Evolutionary conservation across 2,888 invertebrate species (phyloP), one percentile per base, ranked within the genome.

Genomic region (Apocheima hispidaria): DNA sequence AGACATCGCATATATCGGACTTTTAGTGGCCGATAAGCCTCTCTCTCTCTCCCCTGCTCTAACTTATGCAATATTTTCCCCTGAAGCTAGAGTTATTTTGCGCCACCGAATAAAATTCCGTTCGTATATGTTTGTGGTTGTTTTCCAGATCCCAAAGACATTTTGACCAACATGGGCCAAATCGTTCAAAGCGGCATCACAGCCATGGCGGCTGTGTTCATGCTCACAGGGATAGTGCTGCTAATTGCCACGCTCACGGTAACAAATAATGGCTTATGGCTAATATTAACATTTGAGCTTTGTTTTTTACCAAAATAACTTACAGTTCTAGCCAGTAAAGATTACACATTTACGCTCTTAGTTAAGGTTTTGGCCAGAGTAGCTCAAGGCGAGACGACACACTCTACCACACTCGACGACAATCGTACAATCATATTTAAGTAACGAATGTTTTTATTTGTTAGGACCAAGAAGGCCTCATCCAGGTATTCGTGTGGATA

Each of bases 401-500:
- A n/a, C n/a, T n/a, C n/a, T n/a, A n/a, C n/a, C n/a, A n/a, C n/a
- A n/a, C n/a, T n/a, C n/a, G n/a, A n/a, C n/a, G n/a, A n/a, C n/a
- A n/a, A n/a, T 4, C 1, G 26, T 7, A 26, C 9, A 26, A 4
- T 6, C 9, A 6, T 26, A n/a, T 26, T 26, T 3, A 26, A 26
- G 5, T 2, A 26, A n/a, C 33, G 3, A 33, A 2, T 33, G 1
- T 33, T 33, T 33, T 33, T 33, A 6, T 43, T 12, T 26, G 0
- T 10, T 18, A 51, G 51, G 38, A 38, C 4, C 18, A 51, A 12
- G 38, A 40, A 4, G 51, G 40, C 3, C 10, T 51, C 1, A 20
- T 40, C 3, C 40, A 51, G 18, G 2, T 51, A 9, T 51, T 51
- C 40, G 51, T 51, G 28, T 51, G 51, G 51, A 6, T 16, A 2